A percentile compares a stretch with the other conserved stretches of the same genome.
These are phyloP conservation scores for Melospiza georgiana DNA, from an alignment of 2,113 vertebrate genomes.

Conservation along the genomic window DNA sequence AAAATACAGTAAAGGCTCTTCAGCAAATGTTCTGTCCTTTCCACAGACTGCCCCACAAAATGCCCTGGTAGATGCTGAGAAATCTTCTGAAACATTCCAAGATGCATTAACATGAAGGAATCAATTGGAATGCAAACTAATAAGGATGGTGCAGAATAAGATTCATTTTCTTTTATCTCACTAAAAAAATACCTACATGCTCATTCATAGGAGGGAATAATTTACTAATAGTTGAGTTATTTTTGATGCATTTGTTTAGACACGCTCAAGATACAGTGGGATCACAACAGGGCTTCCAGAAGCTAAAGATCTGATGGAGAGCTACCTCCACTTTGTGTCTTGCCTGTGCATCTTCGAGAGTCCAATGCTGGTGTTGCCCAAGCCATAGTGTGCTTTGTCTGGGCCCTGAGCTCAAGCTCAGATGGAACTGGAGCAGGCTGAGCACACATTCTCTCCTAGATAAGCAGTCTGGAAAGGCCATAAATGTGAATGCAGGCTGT, in stretches of 20 bases:
- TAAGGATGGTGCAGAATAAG: background rate
- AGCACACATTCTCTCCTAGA: background rate
- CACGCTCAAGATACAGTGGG: background rate
- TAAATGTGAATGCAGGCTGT: background rate
- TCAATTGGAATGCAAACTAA: background rate
- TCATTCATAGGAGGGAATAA: background rate
- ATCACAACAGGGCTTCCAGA: background rate
- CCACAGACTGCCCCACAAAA: background rate
- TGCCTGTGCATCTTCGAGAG: background rate
- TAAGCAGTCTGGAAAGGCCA: constrained; percentile 15
- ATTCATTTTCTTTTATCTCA: background rate
- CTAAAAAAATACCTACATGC: background rate
- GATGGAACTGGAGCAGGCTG: background rate
- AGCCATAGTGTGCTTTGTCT: background rate
- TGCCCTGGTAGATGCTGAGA: background rate
- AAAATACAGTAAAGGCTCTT: background rate
- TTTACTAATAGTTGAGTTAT: background rate
- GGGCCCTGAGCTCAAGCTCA: background rate
- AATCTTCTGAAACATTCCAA: background rate
- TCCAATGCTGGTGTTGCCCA: background rate
- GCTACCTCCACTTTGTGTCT: background rate
- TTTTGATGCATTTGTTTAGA: background rate
- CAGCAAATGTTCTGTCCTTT: background rate
- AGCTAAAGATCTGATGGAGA: background rate
- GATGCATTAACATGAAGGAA: background rate